Evolutionary conservation across 1,140 invertebrate species (phyloP).

Genomic region (Fopius arisanus): DNA sequence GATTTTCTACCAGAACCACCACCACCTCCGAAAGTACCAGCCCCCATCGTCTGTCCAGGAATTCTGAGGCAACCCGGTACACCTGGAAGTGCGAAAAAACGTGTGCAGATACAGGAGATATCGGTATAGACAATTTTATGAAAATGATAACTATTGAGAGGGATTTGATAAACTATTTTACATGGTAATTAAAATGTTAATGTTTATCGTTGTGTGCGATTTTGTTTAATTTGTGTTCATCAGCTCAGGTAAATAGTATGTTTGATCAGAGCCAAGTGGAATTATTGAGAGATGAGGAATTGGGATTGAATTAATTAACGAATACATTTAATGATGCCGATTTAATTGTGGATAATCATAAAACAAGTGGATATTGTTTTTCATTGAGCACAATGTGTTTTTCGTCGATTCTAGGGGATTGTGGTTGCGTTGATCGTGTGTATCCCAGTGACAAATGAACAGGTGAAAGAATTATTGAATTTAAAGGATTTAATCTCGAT

Average conservation of each 20-base stretch:
- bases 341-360: not conserved
- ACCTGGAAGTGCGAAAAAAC: constrained; percentile 79
- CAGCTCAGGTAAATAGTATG: constrained; percentile 17
- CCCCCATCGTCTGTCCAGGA: constrained; percentile 65
- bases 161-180: constrained; percentile 26
- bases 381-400: not conserved
- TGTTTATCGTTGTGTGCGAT: not conserved
- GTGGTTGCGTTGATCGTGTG: not conserved
- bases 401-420: not conserved
- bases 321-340: not conserved
- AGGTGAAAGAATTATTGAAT: constrained; percentile 10
- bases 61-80: constrained; percentile 71
- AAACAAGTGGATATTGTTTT: not conserved
- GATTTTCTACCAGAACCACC: constrained; percentile 72
- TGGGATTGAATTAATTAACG: constrained; percentile 7
- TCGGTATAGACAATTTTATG: constrained; percentile 71
- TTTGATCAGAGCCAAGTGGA: constrained; percentile 24
- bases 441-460: not conserved
- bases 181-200: not conserved
- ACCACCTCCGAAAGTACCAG: constrained; percentile 71
- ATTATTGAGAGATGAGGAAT: constrained; percentile 29
- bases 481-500: constrained; percentile 3
- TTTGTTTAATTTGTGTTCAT: not conserved
- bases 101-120: constrained; percentile 88
- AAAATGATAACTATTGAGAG: not conserved